Evolutionary conservation across 2,888 invertebrate genomes (phyloP), one percentile per base, ranked within the genome.

Genomic region (Orthosia cruda): DNA sequence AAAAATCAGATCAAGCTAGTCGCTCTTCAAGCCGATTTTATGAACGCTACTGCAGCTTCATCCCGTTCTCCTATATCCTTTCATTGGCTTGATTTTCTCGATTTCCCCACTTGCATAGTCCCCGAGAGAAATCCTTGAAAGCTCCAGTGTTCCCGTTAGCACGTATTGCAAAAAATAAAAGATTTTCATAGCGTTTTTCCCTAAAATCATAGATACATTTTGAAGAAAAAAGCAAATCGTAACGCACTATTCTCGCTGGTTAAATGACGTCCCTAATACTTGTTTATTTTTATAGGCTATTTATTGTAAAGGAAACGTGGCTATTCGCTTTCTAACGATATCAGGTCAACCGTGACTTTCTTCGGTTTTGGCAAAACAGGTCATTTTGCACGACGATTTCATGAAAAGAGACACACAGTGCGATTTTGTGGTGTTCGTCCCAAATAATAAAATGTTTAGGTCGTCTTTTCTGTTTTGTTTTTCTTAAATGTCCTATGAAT

Each of bases 281-380:
- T 83, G 71, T 85, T 83, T 83, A 74, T 78, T 82, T 85, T 82
- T 72, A 85, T 85, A 65, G 74, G 54, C 71, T 52, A 74, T n/a
- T n/a, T 55, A 74, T 85, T 83, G 70, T 82, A 82, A 74, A 78
- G 82, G 85, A 83, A 83, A 72, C 74, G 71, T 70, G 71, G 71
- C 71, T 54, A 69, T 83, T 72, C 50, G 57, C 18, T 63, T 68
- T 67, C 71, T 72, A 69, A 73, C 59, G 71, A 67, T 85, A 82
- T 85, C 83, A 83, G 85, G 85, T 77, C 83, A 77, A 63, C 71
- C 78, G 73, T 83, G 85, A 82, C 81, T 81, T 74, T 71, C 71
- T 50, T 67, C 64, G 63, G 55, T 61, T 70, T 74, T n/a, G 61
- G 32, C 61, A 75, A 84, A 82, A 81, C 76, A 82, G 85, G 81